Evolutionary conservation across 2,797 vertebrate genomes (phyloP), one percentile per base, ranked within the genome.

Genomic region (Threskiornis aethiopicus): DNA sequence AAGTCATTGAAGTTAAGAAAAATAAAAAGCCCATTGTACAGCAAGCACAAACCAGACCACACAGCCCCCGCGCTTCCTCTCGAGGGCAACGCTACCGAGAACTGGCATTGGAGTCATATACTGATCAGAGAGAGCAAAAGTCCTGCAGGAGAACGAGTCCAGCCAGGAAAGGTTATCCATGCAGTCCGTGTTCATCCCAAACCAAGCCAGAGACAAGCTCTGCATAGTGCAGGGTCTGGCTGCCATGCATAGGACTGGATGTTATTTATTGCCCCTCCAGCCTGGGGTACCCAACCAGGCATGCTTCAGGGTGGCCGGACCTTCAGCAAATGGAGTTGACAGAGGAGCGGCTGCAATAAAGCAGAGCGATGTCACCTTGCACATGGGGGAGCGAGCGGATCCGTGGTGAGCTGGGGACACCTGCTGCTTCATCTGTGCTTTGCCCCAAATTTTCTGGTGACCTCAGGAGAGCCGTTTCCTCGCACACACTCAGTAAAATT

Each of bases 381-480:
- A 55, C 26, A 9, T 25, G 1, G 1, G 28, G 62, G 52, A 35
- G 29, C 22, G 10, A 62, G 35, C 0, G 0, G 21, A 39, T 37
- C 49, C 0, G 20, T 46, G 67, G 55, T 42, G 69, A 90, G 46
- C 65, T 84, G 66, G 25, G 37, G 49, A 87, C 89, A 76, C 46
- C 66, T 51, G 18, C 18, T 66, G 49, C 25, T 83, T n/a, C 4
- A 54, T 42, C 42, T 65, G 1, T 24, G 29, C 28, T 89, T 72
- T 81, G 26, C 29, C 29, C 14, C 29, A 37, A 9, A 35, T 67
- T 35, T 90, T 52, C 29, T 65, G 11, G 12, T 58, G 35, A 44
- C 41, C 16, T 80, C n/a, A 18, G 47, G 15, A 82, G 35, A 73
- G 16, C 41, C 47, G 22, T 47, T 67, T 78, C 37, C 58, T 82